Base-by-base conservation (phyloP, 1,140 invertebrate genomes). In the Copidosoma floridanum region DNA sequence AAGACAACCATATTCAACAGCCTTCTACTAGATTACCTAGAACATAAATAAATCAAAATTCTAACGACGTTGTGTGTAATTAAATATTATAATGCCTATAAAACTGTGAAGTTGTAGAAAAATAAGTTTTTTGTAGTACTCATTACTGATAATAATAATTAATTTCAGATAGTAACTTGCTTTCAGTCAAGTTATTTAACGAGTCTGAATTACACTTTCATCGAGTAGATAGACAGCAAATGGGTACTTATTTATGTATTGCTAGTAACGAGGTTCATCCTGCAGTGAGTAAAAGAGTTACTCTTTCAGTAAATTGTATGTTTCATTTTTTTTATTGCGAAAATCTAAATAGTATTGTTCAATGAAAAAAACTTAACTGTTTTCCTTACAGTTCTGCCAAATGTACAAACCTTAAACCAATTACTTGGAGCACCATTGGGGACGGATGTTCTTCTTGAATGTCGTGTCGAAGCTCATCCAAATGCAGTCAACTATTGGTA, bases 251-350 rank as follows among this genome's bases (percentile, higher is more conserved):
- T 78, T 84, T 93, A 62, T 94, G 91, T 80, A 93, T 93, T 67
- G 91, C 91, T 26, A 90, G 88, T 70, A 94, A 94, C 76, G 92
- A 94, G 76, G 91, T 94, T 21, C 92, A 91, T 58, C 92, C 92
- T 24, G 90, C 91, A 12, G 90, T 93, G 69, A 93, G 90, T 82
- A 94, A 93, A 77, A 81, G 92, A 65, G 90, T 95, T 63, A 89
- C 87, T 46, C 83, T 94, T 40, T 89, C 89, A 75, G 91, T 94
- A 54, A 92, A 93, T 78, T 95, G 93, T 95, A 83, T 92, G 91
- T 88, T 11, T 21, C 1, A 38, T 40, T 32, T 52, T 26, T 38
- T 53, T 1, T 16, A 35, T 27, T 56, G 24, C 23, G 18, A 11
- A 2, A 44, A 16, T 12, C 2, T 2, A n/a, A 18, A 35, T 1